A percentile compares a stretch with the other conserved stretches of the same genome.
Evolutionary conservation across 2,797 vertebrate genomes (phyloP).

Genomic region (Simalia tracyae): DNA sequence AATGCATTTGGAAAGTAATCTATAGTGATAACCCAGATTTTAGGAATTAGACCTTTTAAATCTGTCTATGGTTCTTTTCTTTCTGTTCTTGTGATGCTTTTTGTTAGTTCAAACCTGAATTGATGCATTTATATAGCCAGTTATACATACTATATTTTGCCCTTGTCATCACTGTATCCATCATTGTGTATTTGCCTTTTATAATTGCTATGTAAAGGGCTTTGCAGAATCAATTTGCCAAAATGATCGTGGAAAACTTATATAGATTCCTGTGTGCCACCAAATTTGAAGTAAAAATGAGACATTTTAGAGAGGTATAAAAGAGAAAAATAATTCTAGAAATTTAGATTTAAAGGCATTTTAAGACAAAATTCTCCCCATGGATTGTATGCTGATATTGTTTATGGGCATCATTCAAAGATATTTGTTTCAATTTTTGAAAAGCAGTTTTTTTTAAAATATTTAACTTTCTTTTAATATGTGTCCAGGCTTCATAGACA

Average conservation of each 20-base stretch:
- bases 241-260: conserved; percentile 13
- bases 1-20: not conserved
- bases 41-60: not conserved
- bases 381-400: not conserved
- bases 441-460: not conserved
- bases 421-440: not conserved
- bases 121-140: conserved; percentile 10
- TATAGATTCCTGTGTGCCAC: not conserved
- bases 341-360: not conserved
- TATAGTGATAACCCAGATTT: not conserved
- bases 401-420: not conserved
- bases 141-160: conserved; percentile 12
- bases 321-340: not conserved
- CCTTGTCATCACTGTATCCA: not conserved
- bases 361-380: not conserved
- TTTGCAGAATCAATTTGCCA: conserved; percentile 29
- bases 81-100: conserved; percentile 16
- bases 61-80: conserved; percentile 17
- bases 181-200: conserved; percentile 23
- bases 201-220: conserved; percentile 14
- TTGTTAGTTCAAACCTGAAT: not conserved
- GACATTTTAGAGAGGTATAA: not conserved
- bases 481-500: not conserved
- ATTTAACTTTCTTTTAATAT: not conserved
- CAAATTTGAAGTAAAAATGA: not conserved